Base-by-base conservation (phyloP, 2,888 invertebrate species). In the Zaprionus obscuricornis region DNA sequence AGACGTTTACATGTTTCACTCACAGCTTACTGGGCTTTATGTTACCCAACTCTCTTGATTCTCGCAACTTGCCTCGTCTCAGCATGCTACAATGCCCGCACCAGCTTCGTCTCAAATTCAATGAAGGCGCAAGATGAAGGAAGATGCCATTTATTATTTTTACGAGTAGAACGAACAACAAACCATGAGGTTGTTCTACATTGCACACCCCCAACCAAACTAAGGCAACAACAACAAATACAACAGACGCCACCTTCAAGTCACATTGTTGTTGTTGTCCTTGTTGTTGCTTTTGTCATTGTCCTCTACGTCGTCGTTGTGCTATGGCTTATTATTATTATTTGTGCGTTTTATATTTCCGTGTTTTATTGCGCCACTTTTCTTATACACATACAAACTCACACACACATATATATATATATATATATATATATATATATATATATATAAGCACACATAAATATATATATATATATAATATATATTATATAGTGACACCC, bases 291-390 rank as follows among this genome's bases (percentile, higher is more conserved):
- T n/a, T n/a, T 66, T 40, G 40, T 18, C 22, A 18, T 31, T 46
- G 8, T 43, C 33, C 42, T 36, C 57, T 37, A 50, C 37, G 58
- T 37, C 24, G 39, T 40, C 46, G 54, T 50, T 50, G 16, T 34
- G 55, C 60, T 64, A 62, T 67, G 70, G 79, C 79, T 82, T 82
- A 75, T 77, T 83, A 82, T 79, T 78, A 81, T 77, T 78, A 79
- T 78, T 82, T 78, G 67, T 78, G 78, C 76, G 82, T 81, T 76
- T 83, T 76, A 81, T 78, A 75, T 83, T 83, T 82, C 81, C 75
- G 81, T 83, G 65, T 75, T 78, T 78, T 78, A 81, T 78, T 81
- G 69, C 76, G 65, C 65, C 70, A 70, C 69, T 73, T 70, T 74
- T 66, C 66, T 66, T 65, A 65, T 52, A 56, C 46, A 55, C 54